phyloP scores from a whole-genome alignment of 2,797 vertebrate genomes.

The Remorina albescens region DNA sequence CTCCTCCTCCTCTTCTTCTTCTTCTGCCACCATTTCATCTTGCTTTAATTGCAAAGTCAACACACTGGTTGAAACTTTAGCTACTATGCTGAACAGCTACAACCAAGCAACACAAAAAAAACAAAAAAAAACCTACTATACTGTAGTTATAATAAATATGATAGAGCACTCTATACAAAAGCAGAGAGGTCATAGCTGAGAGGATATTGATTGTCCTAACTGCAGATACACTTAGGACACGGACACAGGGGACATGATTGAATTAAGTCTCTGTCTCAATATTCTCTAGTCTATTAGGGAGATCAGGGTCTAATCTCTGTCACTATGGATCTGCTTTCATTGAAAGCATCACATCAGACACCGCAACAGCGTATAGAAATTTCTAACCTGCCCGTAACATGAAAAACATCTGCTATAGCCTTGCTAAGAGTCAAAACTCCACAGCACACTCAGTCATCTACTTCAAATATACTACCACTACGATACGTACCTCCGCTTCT shows the following conservation, averaged over 20 bases:
- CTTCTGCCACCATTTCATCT: slow-evolving; percentile 65
- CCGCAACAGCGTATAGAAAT: not conserved
- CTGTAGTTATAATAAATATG: slow-evolving; percentile 10
- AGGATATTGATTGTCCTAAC: slow-evolving; percentile 30
- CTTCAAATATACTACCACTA: slow-evolving; percentile 11
- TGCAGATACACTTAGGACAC: slow-evolving; percentile 18
- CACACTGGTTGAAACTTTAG: slow-evolving; percentile 50
- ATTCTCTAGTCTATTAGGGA: slow-evolving; percentile 27
- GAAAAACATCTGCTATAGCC: not conserved
- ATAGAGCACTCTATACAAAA: slow-evolving; percentile 15
- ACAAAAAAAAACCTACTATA: not conserved
- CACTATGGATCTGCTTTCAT: slow-evolving; percentile 41
- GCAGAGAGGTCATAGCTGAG: slow-evolving; percentile 32
- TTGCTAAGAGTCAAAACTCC: not conserved
- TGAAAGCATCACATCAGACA: slow-evolving; percentile 34
- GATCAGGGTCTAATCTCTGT: slow-evolving; percentile 18
- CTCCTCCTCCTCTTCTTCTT: slow-evolving; percentile 60
- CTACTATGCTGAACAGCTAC: slow-evolving; percentile 6
- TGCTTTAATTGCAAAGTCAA: slow-evolving; percentile 74
- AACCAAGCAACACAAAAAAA: not conserved
- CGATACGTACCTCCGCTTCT: slow-evolving; percentile 74
- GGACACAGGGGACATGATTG: slow-evolving; percentile 28
- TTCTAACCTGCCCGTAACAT: not conserved
- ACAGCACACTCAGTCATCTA: slow-evolving; percentile 20
- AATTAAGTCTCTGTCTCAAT: slow-evolving; percentile 24